Evolutionary conservation across 92 coral and sea anemone species (phyloP).

Genomic region (Hydrozoanthus gracilis): DNA sequence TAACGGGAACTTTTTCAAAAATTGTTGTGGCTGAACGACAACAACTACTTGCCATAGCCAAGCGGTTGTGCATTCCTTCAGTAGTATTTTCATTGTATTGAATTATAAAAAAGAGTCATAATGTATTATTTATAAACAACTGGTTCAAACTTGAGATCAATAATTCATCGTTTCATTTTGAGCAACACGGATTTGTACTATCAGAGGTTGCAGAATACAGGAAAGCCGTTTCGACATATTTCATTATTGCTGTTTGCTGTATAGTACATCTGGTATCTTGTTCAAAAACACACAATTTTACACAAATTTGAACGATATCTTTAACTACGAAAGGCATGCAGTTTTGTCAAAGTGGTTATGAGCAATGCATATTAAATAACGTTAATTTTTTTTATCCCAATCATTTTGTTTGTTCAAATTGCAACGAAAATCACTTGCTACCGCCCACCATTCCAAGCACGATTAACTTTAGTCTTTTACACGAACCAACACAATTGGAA

Average conservation of each 20-base stretch:
- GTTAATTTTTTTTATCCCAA: conserved; percentile 23
- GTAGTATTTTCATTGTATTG: conserved; percentile 27
- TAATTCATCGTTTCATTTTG: conserved; percentile 34
- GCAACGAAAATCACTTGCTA: conserved; percentile 13
- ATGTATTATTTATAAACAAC: conserved; percentile 48
- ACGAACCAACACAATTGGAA: not conserved
- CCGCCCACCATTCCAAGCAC: conserved; percentile 27
- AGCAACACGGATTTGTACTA: conserved; percentile 18
- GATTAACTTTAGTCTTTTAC: not conserved
- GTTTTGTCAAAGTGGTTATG: conserved; percentile 30
- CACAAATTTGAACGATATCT: not conserved
- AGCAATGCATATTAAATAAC: conserved; percentile 42
- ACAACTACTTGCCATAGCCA: not conserved
- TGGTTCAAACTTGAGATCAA: conserved; percentile 45
- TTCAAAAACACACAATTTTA: not conserved
- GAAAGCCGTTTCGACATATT: not conserved
- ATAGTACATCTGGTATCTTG: not conserved
- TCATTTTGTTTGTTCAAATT: conserved; percentile 18
- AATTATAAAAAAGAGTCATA: conserved; percentile 32
- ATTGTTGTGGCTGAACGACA: not conserved
- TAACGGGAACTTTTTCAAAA: not conserved
- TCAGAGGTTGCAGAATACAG: not conserved
- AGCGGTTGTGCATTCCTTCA: not conserved
- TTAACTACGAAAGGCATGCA: conserved; percentile 7
- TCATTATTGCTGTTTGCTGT: not conserved